phyloP scores from a whole-genome alignment of 2,113 vertebrate genomes.

The Syngnathus typhle region DNA sequence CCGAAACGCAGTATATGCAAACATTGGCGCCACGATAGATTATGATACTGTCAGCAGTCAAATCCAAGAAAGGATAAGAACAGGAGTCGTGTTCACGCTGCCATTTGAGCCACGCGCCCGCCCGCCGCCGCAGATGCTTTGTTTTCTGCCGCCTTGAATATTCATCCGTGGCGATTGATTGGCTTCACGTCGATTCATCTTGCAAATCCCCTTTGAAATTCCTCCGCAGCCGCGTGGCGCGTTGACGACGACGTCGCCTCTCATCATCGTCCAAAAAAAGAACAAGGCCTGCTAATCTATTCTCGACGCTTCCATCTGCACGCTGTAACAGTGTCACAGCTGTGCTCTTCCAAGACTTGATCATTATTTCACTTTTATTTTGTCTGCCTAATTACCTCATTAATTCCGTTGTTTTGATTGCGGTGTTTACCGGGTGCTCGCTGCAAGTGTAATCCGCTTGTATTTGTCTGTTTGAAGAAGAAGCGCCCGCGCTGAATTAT shows the following conservation, averaged over 20 bases:
- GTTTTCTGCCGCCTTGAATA: slow-evolving; percentile 35
- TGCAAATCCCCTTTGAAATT: slow-evolving; percentile 45
- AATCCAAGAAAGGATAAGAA: slow-evolving; percentile 26
- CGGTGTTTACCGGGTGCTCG: slow-evolving; percentile 74
- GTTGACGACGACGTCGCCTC: slow-evolving; percentile 47
- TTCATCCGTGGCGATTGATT: slow-evolving; percentile 44
- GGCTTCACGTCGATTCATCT: slow-evolving; percentile 41
- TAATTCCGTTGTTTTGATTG: slow-evolving; percentile 78
- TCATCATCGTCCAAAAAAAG: slow-evolving; percentile 50
- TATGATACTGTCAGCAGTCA: slow-evolving; percentile 33
- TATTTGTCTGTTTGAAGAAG: slow-evolving; percentile 80
- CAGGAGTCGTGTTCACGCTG: slow-evolving; percentile 12
- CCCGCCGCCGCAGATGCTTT: background rate
- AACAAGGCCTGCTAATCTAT: slow-evolving; percentile 60
- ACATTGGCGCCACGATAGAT: slow-evolving; percentile 37
- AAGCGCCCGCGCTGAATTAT: slow-evolving; percentile 73
- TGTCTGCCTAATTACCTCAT: slow-evolving; percentile 76
- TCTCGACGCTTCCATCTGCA: slow-evolving; percentile 66
- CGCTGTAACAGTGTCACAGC: slow-evolving; percentile 66
- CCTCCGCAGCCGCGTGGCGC: slow-evolving; percentile 32
- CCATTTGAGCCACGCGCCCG: slow-evolving; percentile 12
- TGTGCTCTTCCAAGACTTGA: slow-evolving; percentile 73
- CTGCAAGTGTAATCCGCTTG: slow-evolving; percentile 73
- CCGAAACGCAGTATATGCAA: slow-evolving; percentile 32
- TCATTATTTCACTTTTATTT: slow-evolving; percentile 77